Percentiles rank a stretch among this genome's conserved stretches.
Conservation (phyloP, 2,888 invertebrate genomes). For the Pheosia tremula region DNA sequence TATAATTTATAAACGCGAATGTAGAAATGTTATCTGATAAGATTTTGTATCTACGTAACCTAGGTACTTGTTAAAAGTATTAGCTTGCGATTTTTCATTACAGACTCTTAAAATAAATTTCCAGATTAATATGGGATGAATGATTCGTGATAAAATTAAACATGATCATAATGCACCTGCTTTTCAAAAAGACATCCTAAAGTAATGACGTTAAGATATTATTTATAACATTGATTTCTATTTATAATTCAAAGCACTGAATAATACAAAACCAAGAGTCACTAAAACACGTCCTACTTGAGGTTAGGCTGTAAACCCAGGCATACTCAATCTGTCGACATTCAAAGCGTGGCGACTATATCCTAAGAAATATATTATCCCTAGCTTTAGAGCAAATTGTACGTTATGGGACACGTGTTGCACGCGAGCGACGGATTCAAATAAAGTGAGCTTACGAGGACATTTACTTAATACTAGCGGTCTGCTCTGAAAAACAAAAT, state of each 20-base stretch:
- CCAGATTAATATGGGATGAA: no score
- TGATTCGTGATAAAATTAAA: not conserved
- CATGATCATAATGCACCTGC: slow-evolving; percentile 10
- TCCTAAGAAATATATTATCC: not conserved
- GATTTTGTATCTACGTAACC: no score
- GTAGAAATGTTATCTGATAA: no score
- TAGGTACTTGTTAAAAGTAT: no score
- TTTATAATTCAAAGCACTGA: no score
- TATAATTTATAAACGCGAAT: slow-evolving; percentile 11
- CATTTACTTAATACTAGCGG: not conserved
- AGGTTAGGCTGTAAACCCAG: not conserved
- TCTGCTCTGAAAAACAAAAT: no score
- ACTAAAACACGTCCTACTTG: not conserved
- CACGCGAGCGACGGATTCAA: not conserved
- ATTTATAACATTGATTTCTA: not conserved
- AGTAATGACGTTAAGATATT: not conserved
- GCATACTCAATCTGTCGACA: not conserved
- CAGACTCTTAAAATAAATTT: no score
- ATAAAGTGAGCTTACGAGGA: not conserved
- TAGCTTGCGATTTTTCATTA: no score
- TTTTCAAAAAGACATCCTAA: not conserved
- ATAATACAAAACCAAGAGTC: no score
- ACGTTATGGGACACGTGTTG: slow-evolving; percentile 3
- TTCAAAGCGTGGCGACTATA: not conserved
- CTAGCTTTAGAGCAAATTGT: not conserved